These are phyloP conservation scores for Lucinisca nassula DNA, from an alignment of 2,888 invertebrate genomes.

Conservation along the genomic window DNA sequence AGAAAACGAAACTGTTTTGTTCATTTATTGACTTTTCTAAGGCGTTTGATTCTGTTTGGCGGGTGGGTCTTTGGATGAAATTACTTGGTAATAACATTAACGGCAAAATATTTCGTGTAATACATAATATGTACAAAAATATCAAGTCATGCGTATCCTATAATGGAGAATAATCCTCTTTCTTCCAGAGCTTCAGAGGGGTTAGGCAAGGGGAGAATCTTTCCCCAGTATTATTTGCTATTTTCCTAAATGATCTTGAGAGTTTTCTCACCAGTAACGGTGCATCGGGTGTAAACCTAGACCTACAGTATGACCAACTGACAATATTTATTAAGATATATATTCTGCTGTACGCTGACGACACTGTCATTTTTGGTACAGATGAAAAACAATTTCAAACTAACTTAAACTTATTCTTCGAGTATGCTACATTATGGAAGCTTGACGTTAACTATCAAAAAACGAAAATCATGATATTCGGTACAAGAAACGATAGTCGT, in stretches of 20 bases:
- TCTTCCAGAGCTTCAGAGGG: conserved; percentile 13
- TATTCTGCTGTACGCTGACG: conserved; percentile 54
- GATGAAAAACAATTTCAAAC: conserved; percentile 22
- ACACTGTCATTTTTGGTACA: conserved; percentile 47
- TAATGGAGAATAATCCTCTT: background rate
- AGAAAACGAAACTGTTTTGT: conserved; percentile 32
- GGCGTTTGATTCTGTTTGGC: conserved; percentile 40
- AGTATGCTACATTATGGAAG: conserved; percentile 51
- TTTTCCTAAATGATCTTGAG: conserved; percentile 39
- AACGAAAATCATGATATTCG: conserved; percentile 41
- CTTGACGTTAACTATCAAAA: conserved; percentile 31
- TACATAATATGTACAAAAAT: conserved; percentile 42
- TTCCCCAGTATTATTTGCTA: conserved; percentile 25
- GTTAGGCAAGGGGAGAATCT: conserved; percentile 44
- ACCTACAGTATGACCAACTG: background rate
- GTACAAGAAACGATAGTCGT: background rate
- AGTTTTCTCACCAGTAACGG: background rate
- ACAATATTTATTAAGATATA: conserved; percentile 30
- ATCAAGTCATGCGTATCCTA: conserved; percentile 35
- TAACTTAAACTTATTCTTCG: conserved; percentile 30
- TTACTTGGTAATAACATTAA: conserved; percentile 17
- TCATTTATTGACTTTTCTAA: conserved; percentile 31
- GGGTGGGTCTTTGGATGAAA: conserved; percentile 35
- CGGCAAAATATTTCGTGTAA: conserved; percentile 39
- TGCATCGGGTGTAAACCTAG: background rate